Evolutionary conservation across 2,888 invertebrate genomes (phyloP).

Genomic region (Tachina grossa): DNA sequence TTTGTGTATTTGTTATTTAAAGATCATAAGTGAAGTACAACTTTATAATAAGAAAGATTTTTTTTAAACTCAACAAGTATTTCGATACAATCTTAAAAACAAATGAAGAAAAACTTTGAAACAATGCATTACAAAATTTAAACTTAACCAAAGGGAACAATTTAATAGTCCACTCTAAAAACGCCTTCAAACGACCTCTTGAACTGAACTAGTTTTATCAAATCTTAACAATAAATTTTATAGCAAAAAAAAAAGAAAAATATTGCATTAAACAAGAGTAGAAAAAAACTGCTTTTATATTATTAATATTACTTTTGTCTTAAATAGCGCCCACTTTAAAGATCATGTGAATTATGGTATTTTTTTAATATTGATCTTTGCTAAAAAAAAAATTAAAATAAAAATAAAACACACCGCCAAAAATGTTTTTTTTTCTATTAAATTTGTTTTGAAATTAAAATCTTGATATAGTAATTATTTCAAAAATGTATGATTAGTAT

Average conservation of each 20-base stretch:
- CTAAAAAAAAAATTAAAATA: background rate
- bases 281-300: slow-evolving; percentile 12
- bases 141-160: slow-evolving; percentile 37
- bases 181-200: slow-evolving; percentile 68
- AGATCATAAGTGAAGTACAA: background rate
- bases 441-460: slow-evolving; percentile 38
- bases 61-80: slow-evolving; percentile 28
- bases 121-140: slow-evolving; percentile 47
- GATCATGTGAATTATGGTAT: slow-evolving; percentile 56
- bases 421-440: slow-evolving; percentile 1
- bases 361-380: background rate
- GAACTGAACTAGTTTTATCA: slow-evolving; percentile 68
- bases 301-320: slow-evolving; percentile 1
- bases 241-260: slow-evolving; percentile 18
- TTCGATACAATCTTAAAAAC: background rate
- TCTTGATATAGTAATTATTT: slow-evolving; percentile 44
- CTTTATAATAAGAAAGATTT: slow-evolving; percentile 2
- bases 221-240: slow-evolving; percentile 63
- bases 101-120: slow-evolving; percentile 8
- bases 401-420: background rate
- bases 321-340: slow-evolving; percentile 60
- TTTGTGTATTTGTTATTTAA: too few species aligned
- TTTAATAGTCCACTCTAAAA: slow-evolving; percentile 46
- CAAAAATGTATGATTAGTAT: slow-evolving; percentile 30
- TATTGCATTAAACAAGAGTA: slow-evolving; percentile 32